phyloP scores from a whole-genome alignment of 2,113 vertebrate genomes.

The Rhagologus leucostigma region DNA sequence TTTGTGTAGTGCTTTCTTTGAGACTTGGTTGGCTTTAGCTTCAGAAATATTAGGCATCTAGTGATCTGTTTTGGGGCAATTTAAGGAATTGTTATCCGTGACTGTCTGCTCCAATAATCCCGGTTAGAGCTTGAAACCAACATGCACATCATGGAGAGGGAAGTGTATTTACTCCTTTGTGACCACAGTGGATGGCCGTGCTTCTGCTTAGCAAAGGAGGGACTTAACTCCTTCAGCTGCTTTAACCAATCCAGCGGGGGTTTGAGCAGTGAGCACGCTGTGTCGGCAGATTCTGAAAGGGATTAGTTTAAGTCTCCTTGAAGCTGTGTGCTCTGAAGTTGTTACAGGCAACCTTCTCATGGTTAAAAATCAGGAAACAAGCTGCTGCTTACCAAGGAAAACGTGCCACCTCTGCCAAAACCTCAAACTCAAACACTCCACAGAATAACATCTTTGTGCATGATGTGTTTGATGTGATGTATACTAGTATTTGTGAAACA shows the following conservation, averaged over 20 bases:
- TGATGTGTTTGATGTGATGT: background rate
- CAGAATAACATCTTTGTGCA: background rate
- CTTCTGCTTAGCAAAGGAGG: background rate
- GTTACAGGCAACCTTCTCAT: background rate
- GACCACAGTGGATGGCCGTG: accelerated
- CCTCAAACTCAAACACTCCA: background rate
- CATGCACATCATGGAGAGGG: background rate
- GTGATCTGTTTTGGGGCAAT: background rate
- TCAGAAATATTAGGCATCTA: background rate
- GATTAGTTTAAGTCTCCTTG: constrained; percentile 1
- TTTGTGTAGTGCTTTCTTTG: background rate
- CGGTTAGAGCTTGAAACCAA: background rate
- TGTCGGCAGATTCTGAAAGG: background rate
- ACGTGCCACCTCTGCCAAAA: background rate
- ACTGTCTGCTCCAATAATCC: background rate
- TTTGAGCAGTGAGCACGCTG: accelerated
- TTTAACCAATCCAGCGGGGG: background rate
- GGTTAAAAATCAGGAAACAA: background rate
- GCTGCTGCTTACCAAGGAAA: background rate
- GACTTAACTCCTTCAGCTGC: background rate
- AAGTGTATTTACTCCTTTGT: background rate
- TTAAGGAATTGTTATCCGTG: background rate
- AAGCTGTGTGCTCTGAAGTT: background rate
- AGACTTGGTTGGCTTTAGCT: background rate
- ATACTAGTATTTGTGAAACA: background rate